phyloP scores from a whole-genome alignment of 2,113 vertebrate species.

The Sylvietta virens region DNA sequence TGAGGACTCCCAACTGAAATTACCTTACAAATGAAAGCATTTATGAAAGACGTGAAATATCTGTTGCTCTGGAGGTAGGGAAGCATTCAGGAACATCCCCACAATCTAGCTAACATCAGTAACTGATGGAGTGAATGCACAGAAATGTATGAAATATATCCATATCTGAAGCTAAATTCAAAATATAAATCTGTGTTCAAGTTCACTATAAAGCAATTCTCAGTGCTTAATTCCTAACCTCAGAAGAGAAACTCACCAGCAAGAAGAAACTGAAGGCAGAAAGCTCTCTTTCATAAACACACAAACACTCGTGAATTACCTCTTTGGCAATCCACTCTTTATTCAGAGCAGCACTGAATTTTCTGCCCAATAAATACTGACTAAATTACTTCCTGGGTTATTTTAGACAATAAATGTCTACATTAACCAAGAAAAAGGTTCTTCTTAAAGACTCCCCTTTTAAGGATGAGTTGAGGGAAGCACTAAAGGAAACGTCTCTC shows the following conservation, averaged over 20 bases:
- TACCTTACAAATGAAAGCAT: not conserved
- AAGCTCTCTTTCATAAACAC: constrained; percentile 14
- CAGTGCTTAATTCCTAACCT: not conserved
- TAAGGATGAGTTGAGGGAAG: not conserved
- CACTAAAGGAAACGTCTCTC: not conserved
- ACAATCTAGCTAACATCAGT: not conserved
- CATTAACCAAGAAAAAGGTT: not conserved
- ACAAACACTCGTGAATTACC: not conserved
- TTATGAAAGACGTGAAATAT: not conserved
- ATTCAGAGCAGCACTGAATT: constrained; percentile 8
- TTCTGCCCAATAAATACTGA: not conserved
- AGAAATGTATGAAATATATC: not conserved
- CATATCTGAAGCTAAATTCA: not conserved
- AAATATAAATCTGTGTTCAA: not conserved
- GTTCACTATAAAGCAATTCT: not conserved
- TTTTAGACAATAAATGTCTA: not conserved
- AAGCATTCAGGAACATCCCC: not conserved
- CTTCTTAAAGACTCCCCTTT: not conserved
- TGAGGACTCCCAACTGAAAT: not conserved
- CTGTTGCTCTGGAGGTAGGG: not conserved
- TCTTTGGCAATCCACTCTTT: not conserved
- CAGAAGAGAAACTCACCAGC: not conserved
- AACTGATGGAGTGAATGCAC: not conserved
- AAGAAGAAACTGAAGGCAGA: not conserved
- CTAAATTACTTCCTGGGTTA: not conserved